These are phyloP conservation scores for Thecocarcelia acutangulata DNA, from an alignment of 2,888 invertebrate species.

Conservation along the genomic window DNA sequence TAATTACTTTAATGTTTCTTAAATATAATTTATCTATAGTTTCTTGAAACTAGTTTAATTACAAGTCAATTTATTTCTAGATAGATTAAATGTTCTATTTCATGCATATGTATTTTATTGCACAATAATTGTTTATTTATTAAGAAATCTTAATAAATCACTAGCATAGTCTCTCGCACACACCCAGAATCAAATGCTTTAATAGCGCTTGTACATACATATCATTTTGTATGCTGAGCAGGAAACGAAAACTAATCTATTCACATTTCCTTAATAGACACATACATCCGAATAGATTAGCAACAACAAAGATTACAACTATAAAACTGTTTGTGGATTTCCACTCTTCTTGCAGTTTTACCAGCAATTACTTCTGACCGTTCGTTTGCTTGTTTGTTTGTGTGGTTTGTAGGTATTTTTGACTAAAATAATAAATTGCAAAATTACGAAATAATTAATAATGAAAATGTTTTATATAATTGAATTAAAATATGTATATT, in stretches of 20 bases:
- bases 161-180: not conserved
- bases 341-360: not conserved
- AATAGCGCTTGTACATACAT: not conserved
- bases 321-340: slow-evolving; percentile 34
- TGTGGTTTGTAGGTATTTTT: slow-evolving; percentile 1
- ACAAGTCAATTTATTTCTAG: not conserved
- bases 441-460: slow-evolving; percentile 46
- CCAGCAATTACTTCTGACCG: not conserved
- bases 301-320: slow-evolving; percentile 1
- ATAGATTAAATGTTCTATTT: not conserved
- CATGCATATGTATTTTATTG: not conserved
- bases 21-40: no score
- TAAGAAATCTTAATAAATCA: not conserved
- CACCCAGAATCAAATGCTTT: no score
- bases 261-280: slow-evolving; percentile 35
- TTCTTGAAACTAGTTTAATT: no score
- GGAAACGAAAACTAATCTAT: slow-evolving; percentile 40
- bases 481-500: slow-evolving; percentile 36
- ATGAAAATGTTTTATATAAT: slow-evolving; percentile 42
- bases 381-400: not conserved
- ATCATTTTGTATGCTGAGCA: slow-evolving; percentile 9
- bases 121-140: slow-evolving; percentile 28
- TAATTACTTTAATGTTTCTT: no score
- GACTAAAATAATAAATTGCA: slow-evolving; percentile 17
- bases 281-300: slow-evolving; percentile 26